A percentile compares a stretch with the other conserved stretches of the same genome.
These are phyloP conservation scores for Cephus rjabovi DNA, from an alignment of 2,888 invertebrate genomes.

Conservation along the genomic window DNA sequence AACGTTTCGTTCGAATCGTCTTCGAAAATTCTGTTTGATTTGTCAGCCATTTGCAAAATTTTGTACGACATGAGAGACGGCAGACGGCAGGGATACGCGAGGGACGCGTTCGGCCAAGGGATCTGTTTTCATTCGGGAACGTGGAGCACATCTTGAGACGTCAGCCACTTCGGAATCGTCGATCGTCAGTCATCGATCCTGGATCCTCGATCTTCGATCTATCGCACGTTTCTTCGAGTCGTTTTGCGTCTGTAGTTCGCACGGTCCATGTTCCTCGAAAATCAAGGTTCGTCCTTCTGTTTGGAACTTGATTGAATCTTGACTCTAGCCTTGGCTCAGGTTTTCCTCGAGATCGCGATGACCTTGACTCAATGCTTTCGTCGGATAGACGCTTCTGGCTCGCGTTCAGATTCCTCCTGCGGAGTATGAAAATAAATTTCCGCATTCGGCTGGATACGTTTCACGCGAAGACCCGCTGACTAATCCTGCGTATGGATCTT, in stretches of 20 bases:
- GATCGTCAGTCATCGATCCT: neutral
- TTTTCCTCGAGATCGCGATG: neutral
- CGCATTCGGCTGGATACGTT: neutral
- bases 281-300: neutral
- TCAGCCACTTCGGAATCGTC: neutral
- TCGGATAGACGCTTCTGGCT: conserved; percentile 4
- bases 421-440: conserved; percentile 5
- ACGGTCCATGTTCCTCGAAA: neutral
- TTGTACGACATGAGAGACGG: neutral
- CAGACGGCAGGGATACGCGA: neutral
- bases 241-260: neutral
- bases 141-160: neutral
- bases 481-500: neutral
- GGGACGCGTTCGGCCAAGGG: neutral
- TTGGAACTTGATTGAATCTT: neutral
- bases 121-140: neutral
- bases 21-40: neutral
- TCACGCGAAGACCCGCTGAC: neutral
- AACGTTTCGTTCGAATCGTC: neutral
- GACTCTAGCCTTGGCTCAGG: neutral
- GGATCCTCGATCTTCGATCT: neutral
- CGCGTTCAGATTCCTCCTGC: conserved; percentile 9
- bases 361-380: conserved; percentile 6
- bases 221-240: neutral
- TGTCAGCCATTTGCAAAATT: neutral